phyloP scores from a whole-genome alignment of 2,797 vertebrate species.

The Iguana delicatissima region DNA sequence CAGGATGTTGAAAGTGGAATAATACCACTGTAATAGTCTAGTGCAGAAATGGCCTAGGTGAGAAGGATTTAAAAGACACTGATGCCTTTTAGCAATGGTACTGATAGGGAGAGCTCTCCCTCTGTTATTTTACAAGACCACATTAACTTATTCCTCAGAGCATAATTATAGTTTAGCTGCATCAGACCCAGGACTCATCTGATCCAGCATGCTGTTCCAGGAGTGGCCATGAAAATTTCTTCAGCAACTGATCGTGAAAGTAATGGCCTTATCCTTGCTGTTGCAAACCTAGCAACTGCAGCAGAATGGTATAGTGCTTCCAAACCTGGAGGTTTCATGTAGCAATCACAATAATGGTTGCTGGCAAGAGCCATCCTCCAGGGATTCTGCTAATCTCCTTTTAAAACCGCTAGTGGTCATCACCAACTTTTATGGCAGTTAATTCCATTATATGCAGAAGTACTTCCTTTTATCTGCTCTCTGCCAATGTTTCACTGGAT shows the following conservation, averaged over 20 bases:
- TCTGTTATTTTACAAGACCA: too few species aligned
- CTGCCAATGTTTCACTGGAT: neutral
- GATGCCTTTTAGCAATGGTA: neutral
- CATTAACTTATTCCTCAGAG: too few species aligned
- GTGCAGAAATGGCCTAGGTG: too few species aligned
- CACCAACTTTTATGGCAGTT: too few species aligned
- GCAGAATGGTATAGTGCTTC: neutral
- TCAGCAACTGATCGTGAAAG: neutral
- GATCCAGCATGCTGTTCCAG: too few species aligned
- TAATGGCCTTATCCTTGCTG: too few species aligned
- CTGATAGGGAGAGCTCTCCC: neutral
- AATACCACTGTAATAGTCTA: too few species aligned
- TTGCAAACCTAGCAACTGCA: neutral
- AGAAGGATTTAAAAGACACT: neutral
- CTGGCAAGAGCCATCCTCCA: neutral
- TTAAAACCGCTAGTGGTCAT: neutral
- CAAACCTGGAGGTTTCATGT: neutral
- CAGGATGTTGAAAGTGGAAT: too few species aligned
- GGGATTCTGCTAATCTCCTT: neutral
- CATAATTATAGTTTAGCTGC: too few species aligned
- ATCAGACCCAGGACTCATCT: too few species aligned
- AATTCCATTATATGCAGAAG: neutral
- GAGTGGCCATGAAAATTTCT: neutral
- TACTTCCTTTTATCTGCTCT: neutral
- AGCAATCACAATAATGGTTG: neutral